Conservation (phyloP, 1,140 invertebrate genomes). For the Battus philenor region DNA sequence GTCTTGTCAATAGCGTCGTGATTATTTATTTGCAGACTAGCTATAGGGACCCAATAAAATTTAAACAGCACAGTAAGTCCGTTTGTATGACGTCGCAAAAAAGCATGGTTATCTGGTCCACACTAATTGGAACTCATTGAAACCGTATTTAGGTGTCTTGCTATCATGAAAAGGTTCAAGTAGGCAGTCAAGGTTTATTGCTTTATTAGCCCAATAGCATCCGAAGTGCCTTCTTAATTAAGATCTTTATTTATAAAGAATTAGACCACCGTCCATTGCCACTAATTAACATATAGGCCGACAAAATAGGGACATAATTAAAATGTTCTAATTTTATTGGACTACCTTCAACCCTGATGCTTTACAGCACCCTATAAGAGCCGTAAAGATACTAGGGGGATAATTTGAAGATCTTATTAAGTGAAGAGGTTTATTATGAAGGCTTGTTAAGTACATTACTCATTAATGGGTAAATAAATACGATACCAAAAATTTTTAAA, state of each 20-base stretch:
- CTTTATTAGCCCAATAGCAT: conserved; percentile 56
- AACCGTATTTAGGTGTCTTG: conserved; percentile 32
- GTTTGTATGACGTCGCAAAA: conserved; percentile 16
- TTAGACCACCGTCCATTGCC: conserved; percentile 47
- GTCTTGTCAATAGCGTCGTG: background rate
- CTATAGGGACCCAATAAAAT: background rate
- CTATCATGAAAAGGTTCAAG: conserved; percentile 40
- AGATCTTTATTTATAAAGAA: conserved; percentile 65
- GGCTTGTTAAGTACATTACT: background rate
- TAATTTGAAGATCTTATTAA: conserved; percentile 18
- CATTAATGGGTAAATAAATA: no score
- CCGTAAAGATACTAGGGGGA: conserved; percentile 39
- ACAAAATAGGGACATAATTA: conserved; percentile 69
- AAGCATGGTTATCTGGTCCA: conserved; percentile 19
- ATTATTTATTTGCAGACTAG: background rate
- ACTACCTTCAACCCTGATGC: conserved; percentile 32
- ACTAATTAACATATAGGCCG: conserved; percentile 48
- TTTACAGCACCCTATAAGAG: conserved; percentile 45
- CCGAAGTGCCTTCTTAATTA: conserved; percentile 59
- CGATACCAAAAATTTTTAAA: no score
- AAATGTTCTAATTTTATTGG: conserved; percentile 71
- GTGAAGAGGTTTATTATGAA: conserved; percentile 15
- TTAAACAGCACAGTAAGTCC: background rate
- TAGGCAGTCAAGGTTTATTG: conserved; percentile 60
- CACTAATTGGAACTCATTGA: conserved; percentile 50